A percentile compares a stretch with the other conserved stretches of the same genome.
phyloP scores from a whole-genome alignment of 2,797 vertebrate species.

The Gila robusta region DNA sequence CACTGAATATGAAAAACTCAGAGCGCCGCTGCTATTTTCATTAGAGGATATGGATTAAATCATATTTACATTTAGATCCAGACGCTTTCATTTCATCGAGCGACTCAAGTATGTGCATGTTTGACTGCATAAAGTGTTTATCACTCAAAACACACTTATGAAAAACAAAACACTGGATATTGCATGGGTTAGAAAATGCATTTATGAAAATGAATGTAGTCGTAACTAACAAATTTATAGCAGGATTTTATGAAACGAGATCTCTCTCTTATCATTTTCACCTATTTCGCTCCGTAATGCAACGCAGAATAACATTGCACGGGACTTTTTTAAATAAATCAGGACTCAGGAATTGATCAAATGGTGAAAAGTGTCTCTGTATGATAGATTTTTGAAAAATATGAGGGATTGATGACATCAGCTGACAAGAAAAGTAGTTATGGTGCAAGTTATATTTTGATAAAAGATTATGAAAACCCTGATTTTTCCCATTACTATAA shows the following conservation, averaged over 20 bases:
- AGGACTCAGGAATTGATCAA: background rate
- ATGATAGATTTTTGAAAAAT: background rate
- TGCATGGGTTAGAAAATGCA: background rate
- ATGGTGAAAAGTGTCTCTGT: background rate
- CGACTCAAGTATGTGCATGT: background rate
- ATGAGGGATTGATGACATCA: background rate
- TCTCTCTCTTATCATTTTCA: background rate
- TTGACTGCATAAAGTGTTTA: constrained; percentile 19
- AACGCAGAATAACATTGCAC: background rate
- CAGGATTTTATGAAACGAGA: background rate
- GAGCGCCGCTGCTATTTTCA: background rate
- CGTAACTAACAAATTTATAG: background rate
- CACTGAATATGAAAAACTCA: background rate
- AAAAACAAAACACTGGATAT: constrained; percentile 14
- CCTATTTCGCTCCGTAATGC: background rate
- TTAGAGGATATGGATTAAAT: constrained; percentile 25
- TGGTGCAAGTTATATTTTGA: background rate
- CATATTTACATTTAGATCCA: constrained; percentile 21
- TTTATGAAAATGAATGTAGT: constrained; percentile 32
- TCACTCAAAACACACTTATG: background rate
- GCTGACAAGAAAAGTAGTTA: background rate
- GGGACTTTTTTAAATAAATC: background rate
- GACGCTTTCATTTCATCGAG: constrained; percentile 18
- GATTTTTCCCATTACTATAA: background rate
- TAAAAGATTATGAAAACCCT: background rate